Base-by-base conservation (phyloP, 2,888 invertebrate species). In the Clusia tigrina region DNA sequence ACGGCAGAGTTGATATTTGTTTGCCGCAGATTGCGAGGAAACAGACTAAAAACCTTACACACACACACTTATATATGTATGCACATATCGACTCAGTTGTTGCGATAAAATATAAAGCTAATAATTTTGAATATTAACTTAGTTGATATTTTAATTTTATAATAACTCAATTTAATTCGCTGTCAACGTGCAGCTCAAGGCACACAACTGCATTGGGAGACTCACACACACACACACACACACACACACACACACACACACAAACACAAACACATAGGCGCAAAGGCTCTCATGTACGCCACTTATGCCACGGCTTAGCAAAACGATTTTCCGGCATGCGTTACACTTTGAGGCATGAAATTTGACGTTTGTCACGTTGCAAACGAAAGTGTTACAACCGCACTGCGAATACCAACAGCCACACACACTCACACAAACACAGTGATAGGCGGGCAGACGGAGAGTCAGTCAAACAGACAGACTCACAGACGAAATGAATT, bases 161-260 rank as follows among this genome's bases (percentile, higher is more conserved):
- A 62, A 62, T 62, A 62, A 62, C 58, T 62, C 58, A 62, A 62
- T 62, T 62, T 54, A 62, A 54, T 58, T 62, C 55, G 58, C 32
- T 38, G 53, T 57, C 57, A 61, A 61, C 25, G 56, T 38, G 32
- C 32, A 32, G 6, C 12, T 32, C 12, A 32, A 32, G 5, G 5
- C 6, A 12, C 32, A 32, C 12, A 32, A 32, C 32, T 32, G 32
- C 32, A 32, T 5, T 12, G 32, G 32, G 32, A 32, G 12, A 32
- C 6, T 32, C 12, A 9, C 32, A 32, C 12, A n/a, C 32, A 32
- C 32, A 32, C 32, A 48, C n/a, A n/a, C 23, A 52, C 18, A 52
- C 52, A 52, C 24, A 12, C 52, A 20, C 2, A 52, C 2, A 20
- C 22, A 52, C 22, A 52, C 5, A 48, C 48, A 48, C n/a, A 48